Evolutionary conservation across 2,113 vertebrate genomes (phyloP).

Genomic region (Gnathonemus echidnorhynchus): DNA sequence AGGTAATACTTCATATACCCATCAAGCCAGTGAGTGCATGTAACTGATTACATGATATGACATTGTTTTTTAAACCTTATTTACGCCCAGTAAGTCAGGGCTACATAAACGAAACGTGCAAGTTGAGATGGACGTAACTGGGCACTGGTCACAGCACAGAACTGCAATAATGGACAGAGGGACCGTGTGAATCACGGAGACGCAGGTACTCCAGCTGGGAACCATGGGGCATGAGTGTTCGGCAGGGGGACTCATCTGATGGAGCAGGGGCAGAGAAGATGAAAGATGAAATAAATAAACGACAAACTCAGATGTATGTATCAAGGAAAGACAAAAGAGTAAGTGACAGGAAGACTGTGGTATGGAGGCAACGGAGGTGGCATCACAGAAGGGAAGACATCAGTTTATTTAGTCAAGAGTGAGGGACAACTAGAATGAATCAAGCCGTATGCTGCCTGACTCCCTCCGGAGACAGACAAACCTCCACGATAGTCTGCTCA

Average conservation of each 20-base stretch:
- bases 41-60: background rate
- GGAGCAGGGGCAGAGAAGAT: background rate
- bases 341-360: background rate
- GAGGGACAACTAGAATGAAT: background rate
- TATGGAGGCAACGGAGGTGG: background rate
- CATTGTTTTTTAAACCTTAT: background rate
- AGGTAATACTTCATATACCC: background rate
- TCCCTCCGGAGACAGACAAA: background rate
- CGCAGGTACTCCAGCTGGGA: background rate
- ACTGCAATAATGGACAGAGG: constrained; percentile 46
- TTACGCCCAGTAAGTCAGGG: background rate
- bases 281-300: background rate
- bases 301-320: background rate
- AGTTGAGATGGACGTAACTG: constrained; percentile 37
- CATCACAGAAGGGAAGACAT: background rate
- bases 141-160: constrained; percentile 33
- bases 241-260: background rate
- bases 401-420: background rate
- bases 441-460: background rate
- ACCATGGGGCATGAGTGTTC: background rate
- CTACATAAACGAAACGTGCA: background rate
- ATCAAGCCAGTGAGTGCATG: background rate
- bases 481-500: constrained; percentile 44
- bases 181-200: constrained; percentile 1
- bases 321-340: background rate